These are phyloP conservation scores for Sandelia bainsii DNA, from an alignment of 2,797 vertebrate genomes.

Conservation along the genomic window DNA sequence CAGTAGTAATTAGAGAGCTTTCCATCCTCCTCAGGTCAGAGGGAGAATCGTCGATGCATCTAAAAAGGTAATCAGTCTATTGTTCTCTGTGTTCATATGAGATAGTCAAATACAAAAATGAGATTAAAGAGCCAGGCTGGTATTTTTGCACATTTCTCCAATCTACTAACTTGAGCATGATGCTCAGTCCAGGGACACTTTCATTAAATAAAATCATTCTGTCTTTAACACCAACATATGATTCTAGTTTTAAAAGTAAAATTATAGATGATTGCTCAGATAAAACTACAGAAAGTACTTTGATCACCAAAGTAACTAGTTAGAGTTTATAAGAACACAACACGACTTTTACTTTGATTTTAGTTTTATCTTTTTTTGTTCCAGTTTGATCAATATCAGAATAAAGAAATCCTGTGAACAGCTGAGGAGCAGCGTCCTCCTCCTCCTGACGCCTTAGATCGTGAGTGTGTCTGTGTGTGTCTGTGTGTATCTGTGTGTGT, in stretches of 20 bases:
- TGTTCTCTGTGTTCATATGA: neutral
- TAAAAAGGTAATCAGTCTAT: constrained; percentile 5
- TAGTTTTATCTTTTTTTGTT: neutral
- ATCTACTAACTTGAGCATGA: too few species aligned
- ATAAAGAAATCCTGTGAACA: constrained; percentile 16
- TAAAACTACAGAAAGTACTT: too few species aligned
- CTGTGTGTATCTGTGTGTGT: constrained; percentile 17
- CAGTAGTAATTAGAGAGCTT: constrained; percentile 45
- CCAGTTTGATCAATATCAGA: neutral
- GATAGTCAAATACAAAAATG: too few species aligned
- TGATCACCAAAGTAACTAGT: too few species aligned
- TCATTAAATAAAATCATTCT: too few species aligned
- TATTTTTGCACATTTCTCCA: too few species aligned
- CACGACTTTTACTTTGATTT: constrained; percentile 1
- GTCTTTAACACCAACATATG: too few species aligned
- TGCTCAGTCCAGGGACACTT: too few species aligned
- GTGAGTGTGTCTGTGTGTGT: constrained; percentile 35
- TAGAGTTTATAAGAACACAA: too few species aligned
- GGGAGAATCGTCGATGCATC: constrained; percentile 5
- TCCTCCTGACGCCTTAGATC: constrained; percentile 10
- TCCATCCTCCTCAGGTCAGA: constrained; percentile 29
- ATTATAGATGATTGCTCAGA: too few species aligned
- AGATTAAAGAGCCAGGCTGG: too few species aligned
- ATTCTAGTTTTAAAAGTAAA: too few species aligned
- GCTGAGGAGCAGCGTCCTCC: constrained; percentile 26